Percentiles rank a stretch among this genome's conserved stretches.
Conservation (phyloP, 1,140 invertebrate genomes). For the Calephelis nemesis region DNA sequence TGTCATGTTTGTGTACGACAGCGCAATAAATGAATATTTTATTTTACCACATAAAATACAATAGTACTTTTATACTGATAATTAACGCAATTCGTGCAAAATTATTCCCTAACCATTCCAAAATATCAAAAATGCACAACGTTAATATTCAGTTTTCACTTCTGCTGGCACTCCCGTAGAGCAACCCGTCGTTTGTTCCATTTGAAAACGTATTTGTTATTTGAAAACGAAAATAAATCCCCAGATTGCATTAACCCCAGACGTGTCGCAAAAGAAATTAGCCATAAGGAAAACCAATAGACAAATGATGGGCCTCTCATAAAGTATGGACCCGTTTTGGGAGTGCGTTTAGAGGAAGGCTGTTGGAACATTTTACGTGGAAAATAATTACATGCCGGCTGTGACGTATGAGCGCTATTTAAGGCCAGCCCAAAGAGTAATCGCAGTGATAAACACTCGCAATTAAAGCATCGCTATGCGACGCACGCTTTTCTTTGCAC, state of each 20-base stretch:
- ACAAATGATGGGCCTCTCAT: constrained; percentile 57
- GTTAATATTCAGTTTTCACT: no score
- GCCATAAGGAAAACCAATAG: constrained; percentile 50
- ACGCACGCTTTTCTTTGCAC: constrained; percentile 74
- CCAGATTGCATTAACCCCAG: constrained; percentile 25
- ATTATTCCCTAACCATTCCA: no score
- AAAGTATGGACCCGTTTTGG: constrained; percentile 43
- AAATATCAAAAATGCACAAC: no score
- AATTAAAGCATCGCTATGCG: constrained; percentile 76
- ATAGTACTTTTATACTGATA: no score
- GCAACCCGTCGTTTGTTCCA: no score
- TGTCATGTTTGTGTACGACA: no score
- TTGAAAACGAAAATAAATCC: no score
- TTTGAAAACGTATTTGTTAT: no score
- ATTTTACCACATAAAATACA: no score
- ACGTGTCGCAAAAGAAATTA: constrained; percentile 39
- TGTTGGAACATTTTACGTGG: constrained; percentile 67
- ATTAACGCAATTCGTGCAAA: no score
- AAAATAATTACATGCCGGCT: constrained; percentile 72
- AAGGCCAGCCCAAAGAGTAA: constrained; percentile 68
- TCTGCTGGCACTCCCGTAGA: no score
- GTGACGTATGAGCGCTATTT: constrained; percentile 75
- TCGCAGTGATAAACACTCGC: constrained; percentile 69
- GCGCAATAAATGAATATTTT: no score
- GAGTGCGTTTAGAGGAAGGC: constrained; percentile 46